Evolutionary conservation across 1,140 invertebrate genomes (phyloP), one percentile per base, ranked within the genome.

Genomic region (Drosophila fuyamai): DNA sequence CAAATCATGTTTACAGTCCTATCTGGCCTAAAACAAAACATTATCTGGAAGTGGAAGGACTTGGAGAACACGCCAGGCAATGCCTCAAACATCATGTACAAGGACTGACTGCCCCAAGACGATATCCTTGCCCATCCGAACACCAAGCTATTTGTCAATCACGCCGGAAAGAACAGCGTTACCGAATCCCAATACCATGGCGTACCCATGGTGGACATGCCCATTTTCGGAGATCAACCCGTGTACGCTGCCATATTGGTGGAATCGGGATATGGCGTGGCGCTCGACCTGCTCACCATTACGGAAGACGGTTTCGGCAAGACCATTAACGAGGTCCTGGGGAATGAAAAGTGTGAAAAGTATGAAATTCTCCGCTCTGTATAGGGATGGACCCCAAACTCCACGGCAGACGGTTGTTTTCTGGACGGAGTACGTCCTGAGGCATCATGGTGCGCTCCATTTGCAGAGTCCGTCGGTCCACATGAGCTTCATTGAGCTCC

Each of bases 131-230:
- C 94, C 46, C 95, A 96, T 93, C 93, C 93, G 9, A 96, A 96
- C 63, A 90, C 95, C 2, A 94, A 94, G 78, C 93, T 94, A 0
- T 96, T 97, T 75, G 94, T 97, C 23, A 95, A 95, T 1, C 95
- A 96, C 77, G 95, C 95, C 14, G 96, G 96, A 16, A 91, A 95
- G 44, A 93, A 95, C 38, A 95, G 96, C 51, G 93, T 95, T 6
- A 94, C 95, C 67, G 96, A 97, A 92, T 94, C 95, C 1, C 86
- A 96, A 4, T 95, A 95, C 91, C 94, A 95, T 75, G 94, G 94
- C 67, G 94, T 96, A 5, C 96, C 96, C 2, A 94, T 96, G 51
- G 92, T 97, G 23, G 95, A 94, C 0, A 92, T 96, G 40, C 96
- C 96, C 14, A 88, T 96, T 46, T 94, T 95, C 48, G 93, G 93